Percentiles rank a stretch among this genome's conserved stretches.
Evolutionary conservation across 2,888 invertebrate species (phyloP).

Genomic region (Rhopalosiphum nymphaeae): DNA sequence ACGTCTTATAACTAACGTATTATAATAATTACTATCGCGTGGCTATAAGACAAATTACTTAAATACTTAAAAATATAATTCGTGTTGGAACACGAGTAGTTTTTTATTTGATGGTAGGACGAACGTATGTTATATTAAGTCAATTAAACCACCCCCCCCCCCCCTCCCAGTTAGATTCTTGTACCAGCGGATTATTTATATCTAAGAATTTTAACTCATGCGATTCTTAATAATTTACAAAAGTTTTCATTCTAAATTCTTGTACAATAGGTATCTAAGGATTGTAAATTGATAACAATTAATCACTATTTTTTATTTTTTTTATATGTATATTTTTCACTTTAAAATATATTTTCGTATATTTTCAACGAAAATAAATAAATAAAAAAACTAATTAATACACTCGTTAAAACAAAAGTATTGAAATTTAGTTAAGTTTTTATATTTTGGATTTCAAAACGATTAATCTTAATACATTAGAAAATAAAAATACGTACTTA

Average conservation of each 20-base stretch:
- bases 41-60: too few relatives aligned
- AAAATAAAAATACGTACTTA: background rate
- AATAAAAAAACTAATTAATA: background rate
- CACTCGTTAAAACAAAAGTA: too few relatives aligned
- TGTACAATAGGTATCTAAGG: background rate
- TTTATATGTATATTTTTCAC: too few relatives aligned
- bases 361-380: background rate
- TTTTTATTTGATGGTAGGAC: too few relatives aligned
- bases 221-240: background rate
- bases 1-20: too few relatives aligned
- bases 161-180: background rate
- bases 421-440: background rate
- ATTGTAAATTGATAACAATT: background rate
- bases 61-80: too few relatives aligned
- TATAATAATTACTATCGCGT: too few relatives aligned
- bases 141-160: background rate
- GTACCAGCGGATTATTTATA: background rate
- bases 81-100: too few relatives aligned
- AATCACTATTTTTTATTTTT: background rate
- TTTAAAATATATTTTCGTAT: background rate
- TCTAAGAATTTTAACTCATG: background rate
- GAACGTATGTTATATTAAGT: background rate
- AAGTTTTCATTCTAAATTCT: background rate
- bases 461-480: background rate
- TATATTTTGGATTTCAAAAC: background rate